Base-by-base conservation (phyloP, 2,113 vertebrate genomes). In the Engraulis encrasicolus region DNA sequence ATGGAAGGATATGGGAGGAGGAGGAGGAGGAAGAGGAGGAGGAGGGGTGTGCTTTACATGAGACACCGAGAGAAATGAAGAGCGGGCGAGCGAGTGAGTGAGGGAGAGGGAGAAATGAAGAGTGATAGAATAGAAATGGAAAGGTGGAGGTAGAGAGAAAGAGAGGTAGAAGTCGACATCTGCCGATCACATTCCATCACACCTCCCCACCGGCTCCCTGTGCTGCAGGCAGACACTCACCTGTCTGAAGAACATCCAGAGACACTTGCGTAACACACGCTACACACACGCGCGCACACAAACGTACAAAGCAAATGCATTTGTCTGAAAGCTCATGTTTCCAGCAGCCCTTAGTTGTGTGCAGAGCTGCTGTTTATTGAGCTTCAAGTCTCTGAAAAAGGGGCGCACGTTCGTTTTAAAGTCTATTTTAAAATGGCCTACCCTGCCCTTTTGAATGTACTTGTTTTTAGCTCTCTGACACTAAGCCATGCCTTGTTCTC, bases 401-500 rank as follows among this genome's bases (percentile, higher is more conserved):
- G 17, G 14, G 2, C 1, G 4, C 27, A 34, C 27, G 66, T 5
- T 34, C 66, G 1, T 31, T 74, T 74, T 15, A 17, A 15, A 74
- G 27, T 74, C 66, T 31, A 34, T 23, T 34, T n/a, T 74, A 74
- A 74, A 74, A 34, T 31, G 34, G 11, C 66, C 66, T 34, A 31
- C 66, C 66, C 66, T 34, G 15, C 66, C 58, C 58, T 45, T 23
- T 27, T 27, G 17, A 34, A 74, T 74, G 31, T 34, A 74, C 31
- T 31, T 31, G 23, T 74, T 74, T 74, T 31, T 14, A 27, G 27
- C 66, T 74, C 66, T 74, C 66, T 34, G 66, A 14, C 17, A 31
- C 66, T 74, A 36, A 74, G 11, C 66, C 23, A 12, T 74, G 66
- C 17, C 66, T 74, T 74, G 66, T 74, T 74, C 66, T 74, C 31